A percentile compares a stretch with the other conserved stretches of the same genome.
Evolutionary conservation across 2,113 vertebrate genomes (phyloP).

Genomic region (Sander vitreus): DNA sequence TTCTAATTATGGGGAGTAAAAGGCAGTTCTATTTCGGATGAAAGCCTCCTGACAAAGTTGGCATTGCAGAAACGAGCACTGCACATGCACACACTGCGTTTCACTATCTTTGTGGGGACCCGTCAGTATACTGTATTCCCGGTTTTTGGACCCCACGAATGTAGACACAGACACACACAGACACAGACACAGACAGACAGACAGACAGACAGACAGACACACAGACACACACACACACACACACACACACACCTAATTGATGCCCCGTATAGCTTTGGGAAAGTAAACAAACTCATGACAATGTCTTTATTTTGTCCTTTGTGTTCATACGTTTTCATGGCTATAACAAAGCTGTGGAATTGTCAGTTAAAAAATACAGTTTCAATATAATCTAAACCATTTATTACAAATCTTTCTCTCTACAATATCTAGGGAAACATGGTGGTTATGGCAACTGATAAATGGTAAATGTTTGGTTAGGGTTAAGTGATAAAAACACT

Average conservation of each 20-base stretch:
- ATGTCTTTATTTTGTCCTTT: conserved; percentile 48
- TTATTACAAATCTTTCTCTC: background rate
- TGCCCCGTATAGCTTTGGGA: conserved; percentile 50
- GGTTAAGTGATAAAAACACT: background rate
- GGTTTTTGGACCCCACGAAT: too few species aligned
- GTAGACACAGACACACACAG: too few species aligned
- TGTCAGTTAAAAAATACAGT: background rate
- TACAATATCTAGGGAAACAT: background rate
- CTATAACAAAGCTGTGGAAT: background rate
- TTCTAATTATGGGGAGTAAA: conserved; percentile 58
- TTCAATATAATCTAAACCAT: background rate
- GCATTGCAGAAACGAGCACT: conserved; percentile 20
- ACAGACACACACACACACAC: conserved; percentile 16
- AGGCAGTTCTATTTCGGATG: conserved; percentile 54
- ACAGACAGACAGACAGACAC: too few species aligned
- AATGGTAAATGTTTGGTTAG: background rate
- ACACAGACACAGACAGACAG: too few species aligned
- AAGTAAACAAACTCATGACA: conserved; percentile 55
- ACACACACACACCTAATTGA: conserved; percentile 59
- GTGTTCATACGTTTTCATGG: conserved; percentile 2
- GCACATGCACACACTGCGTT: too few species aligned
- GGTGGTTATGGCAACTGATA: background rate
- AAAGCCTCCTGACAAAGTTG: conserved; percentile 54
- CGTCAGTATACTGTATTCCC: too few species aligned
- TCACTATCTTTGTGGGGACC: too few species aligned